Conservation (phyloP, 2,797 vertebrate genomes). For the Poeciliopsis paucimaculata region DNA sequence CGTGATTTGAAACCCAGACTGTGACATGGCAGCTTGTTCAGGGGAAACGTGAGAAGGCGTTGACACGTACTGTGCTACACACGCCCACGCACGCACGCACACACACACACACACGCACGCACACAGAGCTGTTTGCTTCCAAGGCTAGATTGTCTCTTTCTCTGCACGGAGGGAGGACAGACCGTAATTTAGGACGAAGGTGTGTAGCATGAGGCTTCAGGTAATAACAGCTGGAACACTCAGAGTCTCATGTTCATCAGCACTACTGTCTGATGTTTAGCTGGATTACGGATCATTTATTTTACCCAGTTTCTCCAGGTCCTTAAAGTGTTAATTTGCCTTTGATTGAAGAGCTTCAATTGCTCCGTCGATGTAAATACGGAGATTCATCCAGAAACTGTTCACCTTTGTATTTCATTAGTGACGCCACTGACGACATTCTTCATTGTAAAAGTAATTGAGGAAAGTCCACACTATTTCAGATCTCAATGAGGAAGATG, state of each 20-base stretch:
- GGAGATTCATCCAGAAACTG: background rate
- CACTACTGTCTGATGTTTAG: conserved; percentile 13
- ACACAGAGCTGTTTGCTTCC: conserved; percentile 55
- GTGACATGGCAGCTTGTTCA: conserved; percentile 25
- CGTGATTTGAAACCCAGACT: conserved; percentile 2
- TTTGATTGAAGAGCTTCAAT: background rate
- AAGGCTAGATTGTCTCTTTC: conserved; percentile 35
- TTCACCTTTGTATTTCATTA: background rate
- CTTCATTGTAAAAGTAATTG: background rate
- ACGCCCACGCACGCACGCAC: background rate
- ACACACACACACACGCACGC: background rate
- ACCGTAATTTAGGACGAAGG: conserved; percentile 53
- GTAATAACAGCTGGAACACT: conserved; percentile 47
- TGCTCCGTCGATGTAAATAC: background rate
- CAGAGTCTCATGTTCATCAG: conserved; percentile 22
- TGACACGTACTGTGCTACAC: conserved; percentile 50
- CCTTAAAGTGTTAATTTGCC: background rate
- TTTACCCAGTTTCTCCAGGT: background rate
- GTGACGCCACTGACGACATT: background rate
- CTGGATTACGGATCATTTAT: background rate
- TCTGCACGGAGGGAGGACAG: conserved; percentile 26
- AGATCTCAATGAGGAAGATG: background rate
- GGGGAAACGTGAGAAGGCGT: conserved; percentile 51
- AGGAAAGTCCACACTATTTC: background rate
- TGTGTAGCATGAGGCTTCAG: conserved; percentile 5